Evolutionary conservation across 2,113 vertebrate species (phyloP).

Genomic region (Diphyllodes magnificus): DNA sequence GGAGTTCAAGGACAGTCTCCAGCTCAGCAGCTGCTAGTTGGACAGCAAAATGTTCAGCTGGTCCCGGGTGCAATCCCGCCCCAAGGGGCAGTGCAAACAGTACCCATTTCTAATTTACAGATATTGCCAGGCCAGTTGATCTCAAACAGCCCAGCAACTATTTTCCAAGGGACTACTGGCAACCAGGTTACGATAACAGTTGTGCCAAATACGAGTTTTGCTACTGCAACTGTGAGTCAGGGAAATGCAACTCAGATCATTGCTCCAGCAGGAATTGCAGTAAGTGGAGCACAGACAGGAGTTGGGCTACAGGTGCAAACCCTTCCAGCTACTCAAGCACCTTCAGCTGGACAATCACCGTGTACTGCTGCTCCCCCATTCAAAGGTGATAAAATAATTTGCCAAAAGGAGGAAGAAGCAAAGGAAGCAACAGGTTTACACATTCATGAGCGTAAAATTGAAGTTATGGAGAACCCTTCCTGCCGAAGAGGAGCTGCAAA

Average conservation of each 20-base stretch:
- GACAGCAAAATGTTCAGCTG: constrained; percentile 90
- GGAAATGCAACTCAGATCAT: constrained; percentile 81
- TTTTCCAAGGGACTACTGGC: constrained; percentile 90
- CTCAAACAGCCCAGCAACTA: constrained; percentile 88
- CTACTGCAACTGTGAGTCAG: constrained; percentile 89
- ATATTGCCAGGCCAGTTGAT: constrained; percentile 91
- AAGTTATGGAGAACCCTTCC: constrained; percentile 98
- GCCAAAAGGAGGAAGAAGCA: constrained; percentile 99
- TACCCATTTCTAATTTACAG: constrained; percentile 89
- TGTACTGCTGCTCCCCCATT: constrained; percentile 84
- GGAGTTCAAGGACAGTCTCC: constrained; percentile 82
- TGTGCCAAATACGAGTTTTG: constrained; percentile 97
- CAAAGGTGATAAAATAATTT: constrained; percentile 98
- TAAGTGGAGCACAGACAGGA: constrained; percentile 78
- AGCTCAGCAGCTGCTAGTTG: constrained; percentile 85
- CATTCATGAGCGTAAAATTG: constrained; percentile 95
- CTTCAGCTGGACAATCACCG: constrained; percentile 79
- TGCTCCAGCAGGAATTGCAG: constrained; percentile 77
- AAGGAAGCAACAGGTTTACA: constrained; percentile 98
- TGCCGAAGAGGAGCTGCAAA: constrained; percentile 81
- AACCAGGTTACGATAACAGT: constrained; percentile 98
- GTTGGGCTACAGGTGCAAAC: constrained; percentile 84
- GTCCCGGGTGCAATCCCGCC: constrained; percentile 86
- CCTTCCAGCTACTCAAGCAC: constrained; percentile 75
- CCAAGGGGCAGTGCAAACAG: constrained; percentile 84